Evolutionary conservation across 2,888 invertebrate species (phyloP).

Genomic region (Yponomeuta plumbellus): DNA sequence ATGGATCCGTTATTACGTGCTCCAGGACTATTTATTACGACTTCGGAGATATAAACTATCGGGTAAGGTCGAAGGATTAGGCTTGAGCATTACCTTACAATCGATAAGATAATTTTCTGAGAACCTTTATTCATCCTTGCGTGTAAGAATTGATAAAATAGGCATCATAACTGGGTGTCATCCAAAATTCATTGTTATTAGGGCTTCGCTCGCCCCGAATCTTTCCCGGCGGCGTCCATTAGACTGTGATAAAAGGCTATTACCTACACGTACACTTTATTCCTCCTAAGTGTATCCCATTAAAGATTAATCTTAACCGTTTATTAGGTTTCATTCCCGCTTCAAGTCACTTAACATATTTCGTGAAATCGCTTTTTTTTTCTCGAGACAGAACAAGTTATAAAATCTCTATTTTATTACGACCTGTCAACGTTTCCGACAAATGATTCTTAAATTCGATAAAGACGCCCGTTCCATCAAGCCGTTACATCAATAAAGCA

Average conservation of each 20-base stretch:
- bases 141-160: constrained; percentile 13
- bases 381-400: background rate
- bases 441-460: constrained; percentile 36
- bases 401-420: background rate
- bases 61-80: background rate
- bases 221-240: constrained; percentile 36
- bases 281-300: constrained; percentile 44
- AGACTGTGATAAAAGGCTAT: constrained; percentile 52
- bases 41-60: background rate
- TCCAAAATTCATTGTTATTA: constrained; percentile 14
- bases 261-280: constrained; percentile 46
- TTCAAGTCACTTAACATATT: background rate
- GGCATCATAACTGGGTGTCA: constrained; percentile 1
- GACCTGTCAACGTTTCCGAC: background rate
- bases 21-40: background rate
- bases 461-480: constrained; percentile 34
- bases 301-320: constrained; percentile 47
- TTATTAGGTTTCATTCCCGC: background rate
- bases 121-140: constrained; percentile 7
- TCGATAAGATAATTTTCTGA: background rate
- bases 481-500: constrained; percentile 56
- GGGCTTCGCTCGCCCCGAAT: constrained; percentile 1
- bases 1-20: background rate
- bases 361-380: constrained; percentile 1
- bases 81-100: constrained; percentile 1